Evolutionary conservation across 2,888 invertebrate genomes (phyloP), one percentile per base, ranked within the genome.

Genomic region (Cheilosia pagana): DNA sequence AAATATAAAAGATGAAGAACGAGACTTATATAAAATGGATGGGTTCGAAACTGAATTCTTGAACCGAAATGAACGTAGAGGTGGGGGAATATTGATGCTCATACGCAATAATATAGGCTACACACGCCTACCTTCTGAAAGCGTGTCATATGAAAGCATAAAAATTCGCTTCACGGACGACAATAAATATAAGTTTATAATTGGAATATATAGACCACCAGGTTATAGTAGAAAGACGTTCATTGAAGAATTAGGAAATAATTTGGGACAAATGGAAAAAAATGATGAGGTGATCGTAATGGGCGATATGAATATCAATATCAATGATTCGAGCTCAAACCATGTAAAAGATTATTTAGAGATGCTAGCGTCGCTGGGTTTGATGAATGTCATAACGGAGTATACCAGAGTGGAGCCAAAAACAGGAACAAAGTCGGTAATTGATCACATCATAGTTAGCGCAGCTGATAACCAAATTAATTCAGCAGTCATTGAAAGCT

Each of bases 281-380:
- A 43, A 55, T 3, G 43, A 55, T n/a, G 53, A 67, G 28, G 3
- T 53, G 0, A 12, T 28, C 2, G 35, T 28, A 8, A 53, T 53
- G 53, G 53, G 53, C n/a, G 50, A 62, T 55, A 25, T 59, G 25
- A 50, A 72, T 55, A 53, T 12, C 21, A 28, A 55, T 45, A 28
- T 68, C 1, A 3, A 14, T 55, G 28, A 43, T 21, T 3, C 3
- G 23, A 3, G 3, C 1, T 23, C 1, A 2, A 2, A 23, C 23
- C 2, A 3, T 3, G 23, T 23, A 3, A 23, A 23, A 23, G 23
- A 23, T 2, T 23, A 23, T 23, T 3, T 59, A 3, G 23, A 23
- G 23, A 23, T 23, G 23, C 23, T 23, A 3, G 23, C 23, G 23
- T 23, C 23, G 3, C 23, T 23, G 1, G 23, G 23, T 1, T 23